Conservation (phyloP, 1,140 invertebrate genomes). For the Brachionus asplanchnoidis region DNA sequence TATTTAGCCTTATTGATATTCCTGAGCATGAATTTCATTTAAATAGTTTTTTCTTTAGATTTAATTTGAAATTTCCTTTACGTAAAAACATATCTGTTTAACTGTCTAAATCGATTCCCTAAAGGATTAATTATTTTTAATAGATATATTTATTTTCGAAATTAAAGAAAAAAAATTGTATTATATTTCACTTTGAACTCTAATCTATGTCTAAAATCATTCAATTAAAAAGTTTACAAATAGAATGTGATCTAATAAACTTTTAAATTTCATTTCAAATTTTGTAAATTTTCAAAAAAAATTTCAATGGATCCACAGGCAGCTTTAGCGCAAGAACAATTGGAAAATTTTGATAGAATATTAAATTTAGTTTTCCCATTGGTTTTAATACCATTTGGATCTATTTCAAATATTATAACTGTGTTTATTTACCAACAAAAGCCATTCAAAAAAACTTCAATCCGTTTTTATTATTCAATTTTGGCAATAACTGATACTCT, state of each 20-base stretch:
- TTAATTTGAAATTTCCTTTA: not conserved
- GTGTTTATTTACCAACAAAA: not conserved
- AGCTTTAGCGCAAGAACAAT: not conserved
- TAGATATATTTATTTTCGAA: not conserved
- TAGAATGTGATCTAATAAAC: not conserved
- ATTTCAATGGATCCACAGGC: not conserved
- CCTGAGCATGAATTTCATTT: not conserved
- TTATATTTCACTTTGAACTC: not conserved
- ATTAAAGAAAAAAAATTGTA: not conserved
- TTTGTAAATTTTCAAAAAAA: not conserved
- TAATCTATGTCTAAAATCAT: not conserved
- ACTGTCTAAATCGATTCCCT: not conserved
- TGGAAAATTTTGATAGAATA: not conserved
- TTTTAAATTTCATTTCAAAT: not conserved
- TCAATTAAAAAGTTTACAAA: not conserved
- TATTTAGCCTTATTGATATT: not conserved
- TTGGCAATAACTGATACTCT: not conserved
- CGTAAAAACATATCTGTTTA: not conserved
- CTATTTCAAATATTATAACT: not conserved
- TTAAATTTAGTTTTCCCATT: not conserved
- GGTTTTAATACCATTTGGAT: constrained; percentile 10
- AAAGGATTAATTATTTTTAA: not conserved
- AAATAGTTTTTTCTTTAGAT: not conserved
- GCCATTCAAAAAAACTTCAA: constrained; percentile 9
- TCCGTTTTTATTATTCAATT: constrained; percentile 2